A percentile compares a stretch with the other conserved stretches of the same genome.
phyloP scores from a whole-genome alignment of 2,113 vertebrate species.

The Delphinus delphis region DNA sequence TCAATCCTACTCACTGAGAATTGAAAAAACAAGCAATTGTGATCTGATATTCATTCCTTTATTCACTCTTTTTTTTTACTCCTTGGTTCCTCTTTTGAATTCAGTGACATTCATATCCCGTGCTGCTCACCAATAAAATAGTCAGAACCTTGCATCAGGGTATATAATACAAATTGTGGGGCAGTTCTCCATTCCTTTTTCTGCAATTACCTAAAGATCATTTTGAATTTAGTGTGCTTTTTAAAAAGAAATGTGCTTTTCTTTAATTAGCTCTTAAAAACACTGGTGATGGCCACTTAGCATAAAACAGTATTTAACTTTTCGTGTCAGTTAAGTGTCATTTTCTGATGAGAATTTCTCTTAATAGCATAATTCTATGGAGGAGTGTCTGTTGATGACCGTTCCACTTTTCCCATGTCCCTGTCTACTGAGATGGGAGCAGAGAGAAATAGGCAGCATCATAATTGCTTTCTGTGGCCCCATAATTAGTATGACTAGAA shows the following conservation, averaged over 20 bases:
- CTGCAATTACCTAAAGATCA: conserved; percentile 8
- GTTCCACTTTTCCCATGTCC: background rate
- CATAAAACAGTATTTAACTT: conserved; percentile 12
- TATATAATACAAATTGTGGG: background rate
- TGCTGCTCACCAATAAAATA: background rate
- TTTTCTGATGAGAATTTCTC: conserved; percentile 27
- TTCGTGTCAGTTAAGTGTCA: background rate
- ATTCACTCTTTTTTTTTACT: background rate
- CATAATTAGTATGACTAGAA: background rate
- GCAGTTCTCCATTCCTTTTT: background rate
- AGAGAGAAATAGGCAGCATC: background rate
- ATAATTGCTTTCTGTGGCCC: background rate
- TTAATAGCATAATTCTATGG: background rate
- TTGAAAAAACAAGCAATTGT: background rate
- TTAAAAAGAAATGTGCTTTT: conserved; percentile 1
- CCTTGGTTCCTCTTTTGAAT: background rate
- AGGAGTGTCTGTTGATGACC: background rate
- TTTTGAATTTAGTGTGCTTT: conserved; percentile 34
- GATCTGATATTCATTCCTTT: background rate
- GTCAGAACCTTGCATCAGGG: background rate
- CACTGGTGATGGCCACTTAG: background rate
- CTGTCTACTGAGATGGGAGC: background rate
- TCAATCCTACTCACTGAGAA: background rate
- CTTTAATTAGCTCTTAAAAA: conserved; percentile 44
- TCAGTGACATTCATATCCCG: background rate